A percentile compares a stretch with the other conserved stretches of the same genome.
These are phyloP conservation scores for Lycocorax pyrrhopterus DNA, from an alignment of 2,113 vertebrate species.

Conservation along the genomic window DNA sequence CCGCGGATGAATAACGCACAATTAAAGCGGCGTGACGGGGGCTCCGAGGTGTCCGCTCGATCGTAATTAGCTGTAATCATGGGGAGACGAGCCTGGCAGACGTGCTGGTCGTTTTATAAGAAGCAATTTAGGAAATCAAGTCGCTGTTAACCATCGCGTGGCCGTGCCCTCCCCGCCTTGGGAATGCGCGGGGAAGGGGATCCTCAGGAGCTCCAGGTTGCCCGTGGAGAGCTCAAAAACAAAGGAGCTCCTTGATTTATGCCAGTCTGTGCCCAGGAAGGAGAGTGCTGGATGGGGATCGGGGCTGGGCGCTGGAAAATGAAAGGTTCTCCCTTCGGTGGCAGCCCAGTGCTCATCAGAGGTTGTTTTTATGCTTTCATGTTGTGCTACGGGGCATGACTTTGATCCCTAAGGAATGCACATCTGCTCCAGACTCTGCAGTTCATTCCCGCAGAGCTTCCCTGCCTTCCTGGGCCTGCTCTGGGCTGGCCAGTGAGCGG, in stretches of 20 bases:
- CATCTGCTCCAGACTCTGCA: background rate
- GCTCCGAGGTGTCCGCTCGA: conserved; percentile 86
- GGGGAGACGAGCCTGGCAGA: conserved; percentile 77
- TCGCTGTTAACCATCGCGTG: conserved; percentile 69
- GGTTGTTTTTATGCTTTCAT: background rate
- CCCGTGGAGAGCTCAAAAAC: background rate
- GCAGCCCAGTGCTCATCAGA: background rate
- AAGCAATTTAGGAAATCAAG: conserved; percentile 84
- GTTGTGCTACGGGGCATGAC: background rate
- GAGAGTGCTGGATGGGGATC: fast-evolving
- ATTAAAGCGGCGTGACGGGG: conserved; percentile 86
- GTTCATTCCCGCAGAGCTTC: background rate
- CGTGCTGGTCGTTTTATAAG: conserved; percentile 79
- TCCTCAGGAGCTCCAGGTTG: background rate
- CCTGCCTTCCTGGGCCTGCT: background rate
- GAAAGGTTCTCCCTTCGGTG: background rate
- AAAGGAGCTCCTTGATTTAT: background rate
- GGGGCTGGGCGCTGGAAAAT: background rate
- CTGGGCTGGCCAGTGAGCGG: fast-evolving
- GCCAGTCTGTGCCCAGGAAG: background rate
- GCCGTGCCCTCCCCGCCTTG: background rate
- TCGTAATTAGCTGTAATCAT: conserved; percentile 95
- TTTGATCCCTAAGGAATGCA: background rate
- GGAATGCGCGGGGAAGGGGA: background rate
- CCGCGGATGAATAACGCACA: conserved; percentile 89